Base-by-base conservation (phyloP, 2,797 vertebrate species). In the Champsocephalus esox region DNA sequence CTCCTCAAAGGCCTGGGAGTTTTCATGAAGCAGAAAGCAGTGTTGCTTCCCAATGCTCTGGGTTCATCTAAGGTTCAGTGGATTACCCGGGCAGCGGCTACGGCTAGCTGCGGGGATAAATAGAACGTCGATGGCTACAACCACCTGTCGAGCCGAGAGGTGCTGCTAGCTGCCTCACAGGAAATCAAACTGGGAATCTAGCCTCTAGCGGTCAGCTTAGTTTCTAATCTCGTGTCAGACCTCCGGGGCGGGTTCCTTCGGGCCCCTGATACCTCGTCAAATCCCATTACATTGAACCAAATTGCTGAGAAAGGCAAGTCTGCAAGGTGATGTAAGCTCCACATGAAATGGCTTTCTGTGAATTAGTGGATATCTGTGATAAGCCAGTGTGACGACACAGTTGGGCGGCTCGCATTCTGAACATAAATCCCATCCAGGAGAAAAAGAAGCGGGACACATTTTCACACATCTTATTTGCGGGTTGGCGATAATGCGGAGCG, bases 11-110 rank as follows among this genome's bases (percentile, higher is more conserved):
- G 63, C 41, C 14, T 13, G 64, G 28, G 34, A 34, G 21, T 45
- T 76, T 80, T 13, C 12, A 68, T 41, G 60, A 16, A 52, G 66
- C 14, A 45, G 67, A 56, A 24, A n/a, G 49, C 58, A 14, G 48
- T 1, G 46, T 55, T 54, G 57, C 54, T 64, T 70, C 79, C 46
- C 57, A 14, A 32, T 3, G 1, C 49, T 28, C 24, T 8, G 50
- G 70, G 79, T 78, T 85, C 68, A 82, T 48, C 32, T 12, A 10
- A 4, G 80, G 81, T 83, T 83, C 55, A 64, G 38, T 41, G 75
- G 66, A 81, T 82, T 65, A 57, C 21, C 54, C 66, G 73, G 71
- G 60, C 67, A 73, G 57, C 13, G 17, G n/a, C 19, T 68, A 3
- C 16, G 1, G 41, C 19, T 58, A 44, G 75, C 64, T 55, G 13